Evolutionary conservation across 2,113 vertebrate species (phyloP).

Genomic region (Cryptotis parvus): DNA sequence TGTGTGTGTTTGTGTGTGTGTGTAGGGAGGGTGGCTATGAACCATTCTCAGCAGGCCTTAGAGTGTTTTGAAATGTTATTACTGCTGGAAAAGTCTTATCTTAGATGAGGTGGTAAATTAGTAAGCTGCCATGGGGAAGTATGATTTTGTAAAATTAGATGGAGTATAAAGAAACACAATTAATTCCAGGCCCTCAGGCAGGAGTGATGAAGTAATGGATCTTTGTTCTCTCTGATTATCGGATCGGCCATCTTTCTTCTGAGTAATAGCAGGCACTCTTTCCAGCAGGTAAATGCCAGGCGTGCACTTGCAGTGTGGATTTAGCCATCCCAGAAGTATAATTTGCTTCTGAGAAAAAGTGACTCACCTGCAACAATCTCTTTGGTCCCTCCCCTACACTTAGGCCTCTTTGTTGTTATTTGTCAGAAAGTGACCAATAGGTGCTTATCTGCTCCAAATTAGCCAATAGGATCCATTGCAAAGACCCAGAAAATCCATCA

Average conservation of each 20-base stretch:
- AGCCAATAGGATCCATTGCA: background rate
- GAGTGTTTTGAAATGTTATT: slow-evolving; percentile 66
- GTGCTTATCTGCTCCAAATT: background rate
- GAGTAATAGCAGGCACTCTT: slow-evolving; percentile 49
- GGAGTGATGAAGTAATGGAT: slow-evolving; percentile 68
- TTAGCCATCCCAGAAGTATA: slow-evolving; percentile 65
- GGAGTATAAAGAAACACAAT: slow-evolving; percentile 70
- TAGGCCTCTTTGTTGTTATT: background rate
- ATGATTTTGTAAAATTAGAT: slow-evolving; percentile 79
- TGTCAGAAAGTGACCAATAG: slow-evolving; percentile 6
- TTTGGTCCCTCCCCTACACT: slow-evolving; percentile 50
- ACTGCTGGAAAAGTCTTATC: slow-evolving; percentile 66
- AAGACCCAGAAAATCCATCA: background rate
- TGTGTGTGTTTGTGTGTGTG: background rate
- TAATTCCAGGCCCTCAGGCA: slow-evolving; percentile 81
- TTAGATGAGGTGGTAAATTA: slow-evolving; percentile 74
- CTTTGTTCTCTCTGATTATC: slow-evolving; percentile 78
- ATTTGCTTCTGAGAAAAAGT: slow-evolving; percentile 33
- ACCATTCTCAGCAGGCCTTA: slow-evolving; percentile 25
- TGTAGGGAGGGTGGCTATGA: background rate
- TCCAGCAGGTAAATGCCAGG: slow-evolving; percentile 66
- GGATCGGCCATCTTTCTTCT: slow-evolving; percentile 68
- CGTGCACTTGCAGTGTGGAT: slow-evolving; percentile 7
- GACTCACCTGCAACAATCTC: background rate
- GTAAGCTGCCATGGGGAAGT: slow-evolving; percentile 65